Percentiles rank a stretch among this genome's conserved stretches.
Evolutionary conservation across 2,113 vertebrate genomes (phyloP).

Genomic region (Chauna torquata): DNA sequence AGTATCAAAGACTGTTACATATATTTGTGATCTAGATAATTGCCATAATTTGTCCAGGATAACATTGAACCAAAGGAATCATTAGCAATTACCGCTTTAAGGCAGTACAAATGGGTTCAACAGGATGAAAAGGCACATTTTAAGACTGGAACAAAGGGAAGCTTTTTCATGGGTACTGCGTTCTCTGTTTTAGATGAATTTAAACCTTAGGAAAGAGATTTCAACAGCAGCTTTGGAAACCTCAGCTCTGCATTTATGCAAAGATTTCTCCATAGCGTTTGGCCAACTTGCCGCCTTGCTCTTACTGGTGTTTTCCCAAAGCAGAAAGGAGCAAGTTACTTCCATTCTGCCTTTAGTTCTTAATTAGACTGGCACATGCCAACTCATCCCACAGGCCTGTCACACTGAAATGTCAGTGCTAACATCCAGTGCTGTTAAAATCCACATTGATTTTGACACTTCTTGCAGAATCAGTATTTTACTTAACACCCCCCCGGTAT

Average conservation of each 20-base stretch:
- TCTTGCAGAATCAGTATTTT: conserved; percentile 38
- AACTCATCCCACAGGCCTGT: neutral
- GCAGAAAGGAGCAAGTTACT: neutral
- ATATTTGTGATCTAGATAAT: conserved; percentile 40
- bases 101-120: neutral
- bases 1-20: neutral
- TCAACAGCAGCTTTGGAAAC: neutral
- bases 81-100: conserved; percentile 3
- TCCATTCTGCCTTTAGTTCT: neutral
- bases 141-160: neutral
- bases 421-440: conserved; percentile 15
- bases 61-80: conserved; percentile 7
- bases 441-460: neutral
- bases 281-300: neutral
- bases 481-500: neutral
- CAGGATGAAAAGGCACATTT: neutral
- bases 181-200: neutral
- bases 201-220: neutral
- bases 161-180: neutral
- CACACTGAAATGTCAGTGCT: neutral
- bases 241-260: neutral
- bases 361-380: neutral
- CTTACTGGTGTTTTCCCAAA: neutral
- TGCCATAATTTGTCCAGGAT: conserved; percentile 29
- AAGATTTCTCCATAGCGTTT: neutral